phyloP scores from a whole-genome alignment of 2,113 vertebrate species.

The Ptilonorhynchus violaceus region DNA sequence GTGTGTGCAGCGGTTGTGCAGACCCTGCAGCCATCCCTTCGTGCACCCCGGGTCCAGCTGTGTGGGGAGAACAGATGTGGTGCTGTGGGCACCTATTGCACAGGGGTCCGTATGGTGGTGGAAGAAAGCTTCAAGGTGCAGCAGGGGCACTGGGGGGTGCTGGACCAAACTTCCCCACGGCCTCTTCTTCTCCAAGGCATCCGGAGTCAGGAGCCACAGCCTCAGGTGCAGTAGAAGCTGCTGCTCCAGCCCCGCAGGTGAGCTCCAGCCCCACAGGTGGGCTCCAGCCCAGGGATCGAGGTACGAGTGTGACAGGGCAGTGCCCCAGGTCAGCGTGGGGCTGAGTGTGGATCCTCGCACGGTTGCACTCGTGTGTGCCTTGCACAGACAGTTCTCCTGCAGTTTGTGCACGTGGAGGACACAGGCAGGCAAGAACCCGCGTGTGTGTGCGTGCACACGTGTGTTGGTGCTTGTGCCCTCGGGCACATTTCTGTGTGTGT shows the following conservation, averaged over 20 bases:
- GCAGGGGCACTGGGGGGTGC: not conserved
- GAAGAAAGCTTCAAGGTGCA: not conserved
- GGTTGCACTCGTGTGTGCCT: accelerated
- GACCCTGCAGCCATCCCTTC: not conserved
- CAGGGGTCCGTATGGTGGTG: not conserved
- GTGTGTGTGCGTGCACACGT: accelerated
- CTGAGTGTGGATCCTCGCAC: accelerated
- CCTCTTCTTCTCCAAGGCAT: not conserved
- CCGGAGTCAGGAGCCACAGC: accelerated
- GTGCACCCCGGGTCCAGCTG: not conserved
- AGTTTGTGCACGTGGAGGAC: accelerated
- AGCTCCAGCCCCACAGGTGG: not conserved
- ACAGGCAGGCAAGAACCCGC: accelerated
- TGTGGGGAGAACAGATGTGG: not conserved
- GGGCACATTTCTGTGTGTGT: not conserved
- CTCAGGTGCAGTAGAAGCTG: not conserved
- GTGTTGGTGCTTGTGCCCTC: accelerated
- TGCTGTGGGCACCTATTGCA: not conserved
- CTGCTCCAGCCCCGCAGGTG: not conserved
- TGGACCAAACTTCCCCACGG: not conserved
- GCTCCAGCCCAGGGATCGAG: too few relatives aligned
- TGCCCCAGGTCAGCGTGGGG: not conserved
- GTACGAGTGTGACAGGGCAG: accelerated
- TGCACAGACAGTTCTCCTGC: not conserved
- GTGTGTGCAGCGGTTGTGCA: accelerated